phyloP scores from a whole-genome alignment of 2,113 vertebrate genomes.

The Epinephelus cyanopodus region DNA sequence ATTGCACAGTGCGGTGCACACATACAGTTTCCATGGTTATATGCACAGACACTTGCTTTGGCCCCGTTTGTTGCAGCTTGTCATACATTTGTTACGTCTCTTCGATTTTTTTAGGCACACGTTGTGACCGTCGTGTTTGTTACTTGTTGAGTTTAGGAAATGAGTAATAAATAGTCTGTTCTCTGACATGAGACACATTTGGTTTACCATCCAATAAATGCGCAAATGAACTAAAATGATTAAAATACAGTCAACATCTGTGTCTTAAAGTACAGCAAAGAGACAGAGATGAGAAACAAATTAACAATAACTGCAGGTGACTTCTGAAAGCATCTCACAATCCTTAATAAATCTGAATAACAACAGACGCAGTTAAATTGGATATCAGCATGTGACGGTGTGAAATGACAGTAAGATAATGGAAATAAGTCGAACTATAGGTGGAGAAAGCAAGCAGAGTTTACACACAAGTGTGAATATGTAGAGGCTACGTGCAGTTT shows the following conservation, averaged over 20 bases:
- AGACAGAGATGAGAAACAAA: slow-evolving; percentile 1
- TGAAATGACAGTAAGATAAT: not conserved
- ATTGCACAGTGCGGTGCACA: slow-evolving; percentile 26
- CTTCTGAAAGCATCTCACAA: not conserved
- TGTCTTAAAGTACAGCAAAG: slow-evolving; percentile 5
- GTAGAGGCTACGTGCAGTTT: not conserved
- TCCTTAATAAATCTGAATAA: not conserved
- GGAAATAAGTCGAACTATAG: not conserved
- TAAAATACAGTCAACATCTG: not conserved
- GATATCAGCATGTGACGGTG: not conserved
- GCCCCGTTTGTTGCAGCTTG: slow-evolving; percentile 25
- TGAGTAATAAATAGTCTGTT: not conserved
- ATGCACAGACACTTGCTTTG: slow-evolving; percentile 37
- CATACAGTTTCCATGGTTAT: slow-evolving; percentile 57
- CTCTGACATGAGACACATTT: not conserved
- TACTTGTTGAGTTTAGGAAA: slow-evolving; percentile 4
- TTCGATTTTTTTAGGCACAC: not conserved
- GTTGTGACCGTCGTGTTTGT: slow-evolving; percentile 5
- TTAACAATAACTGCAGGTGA: slow-evolving; percentile 9
- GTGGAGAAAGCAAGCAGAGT: not conserved
- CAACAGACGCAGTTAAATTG: not conserved
- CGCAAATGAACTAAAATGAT: not conserved
- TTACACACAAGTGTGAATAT: not conserved
- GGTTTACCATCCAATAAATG: not conserved
- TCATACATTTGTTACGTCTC: slow-evolving; percentile 26